phyloP scores from a whole-genome alignment of 2,113 vertebrate genomes.

The Pyrgilauda ruficollis region DNA sequence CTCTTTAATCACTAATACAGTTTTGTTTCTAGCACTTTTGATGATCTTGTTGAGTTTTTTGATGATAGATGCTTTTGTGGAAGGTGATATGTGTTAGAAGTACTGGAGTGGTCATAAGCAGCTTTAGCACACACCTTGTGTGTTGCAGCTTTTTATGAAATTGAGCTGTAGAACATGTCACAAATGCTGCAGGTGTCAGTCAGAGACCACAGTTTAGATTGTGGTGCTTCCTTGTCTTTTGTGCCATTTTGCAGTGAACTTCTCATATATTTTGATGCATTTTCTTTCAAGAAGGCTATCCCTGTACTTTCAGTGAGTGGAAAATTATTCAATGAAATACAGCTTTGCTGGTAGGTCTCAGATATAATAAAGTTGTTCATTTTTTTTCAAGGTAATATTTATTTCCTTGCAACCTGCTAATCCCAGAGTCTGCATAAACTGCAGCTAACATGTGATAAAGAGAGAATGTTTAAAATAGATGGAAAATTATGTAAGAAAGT shows the following conservation, averaged over 20 bases:
- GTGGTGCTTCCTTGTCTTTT: background rate
- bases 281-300: background rate
- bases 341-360: background rate
- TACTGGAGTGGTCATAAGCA: background rate
- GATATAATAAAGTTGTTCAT: background rate
- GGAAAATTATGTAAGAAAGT: background rate
- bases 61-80: background rate
- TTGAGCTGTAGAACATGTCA: background rate
- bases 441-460: background rate
- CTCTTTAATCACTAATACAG: background rate
- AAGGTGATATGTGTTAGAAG: background rate
- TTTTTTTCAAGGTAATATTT: background rate
- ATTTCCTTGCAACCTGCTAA: background rate
- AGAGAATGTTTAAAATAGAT: background rate
- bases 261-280: background rate
- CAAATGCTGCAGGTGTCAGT: slow-evolving; percentile 13
- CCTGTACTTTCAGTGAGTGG: background rate
- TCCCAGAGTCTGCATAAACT: background rate
- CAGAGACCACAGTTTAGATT: background rate
- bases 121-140: background rate
- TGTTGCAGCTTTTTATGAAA: background rate
- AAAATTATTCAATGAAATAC: background rate
- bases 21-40: background rate
- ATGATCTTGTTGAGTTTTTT: background rate
- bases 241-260: background rate